Evolutionary conservation across 2,797 vertebrate genomes (phyloP), one percentile per base, ranked within the genome.

Genomic region (Pristis pectinata): DNA sequence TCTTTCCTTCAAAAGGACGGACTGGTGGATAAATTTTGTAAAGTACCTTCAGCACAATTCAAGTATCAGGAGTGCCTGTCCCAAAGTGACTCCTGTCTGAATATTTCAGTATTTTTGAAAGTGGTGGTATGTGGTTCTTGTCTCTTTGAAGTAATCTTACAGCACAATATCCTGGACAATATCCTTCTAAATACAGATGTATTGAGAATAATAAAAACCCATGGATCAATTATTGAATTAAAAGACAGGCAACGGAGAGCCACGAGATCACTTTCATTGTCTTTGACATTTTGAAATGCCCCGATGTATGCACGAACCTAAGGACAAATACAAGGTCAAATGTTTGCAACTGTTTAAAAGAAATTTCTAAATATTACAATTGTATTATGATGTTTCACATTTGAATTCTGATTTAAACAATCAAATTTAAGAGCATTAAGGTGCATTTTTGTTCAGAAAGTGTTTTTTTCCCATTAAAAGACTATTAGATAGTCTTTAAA

Each of bases 181-280:
- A 98, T 96, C 95, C 98, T 97, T 95, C 98, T 97, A 95, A 98
- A 97, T 0, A 17, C 27, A 76, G 98, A 97, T 0, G 98, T 98
- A 64, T 98, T 97, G 92, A 99, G 97, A 95, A 99, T 97, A 96
- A 97, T 98, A 15, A 99, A 99, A 34, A 99, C 97, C 98, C 98
- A 99, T 0, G 99, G 99, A 94, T 99, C 98, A 2, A 98, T 95
- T 96, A 99, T 99, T 95, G 98, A 96, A 95, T 99, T 99, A 22
- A 98, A 3, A 0, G 99, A 99, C 94, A 99, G 97, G 95, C 98
- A 99, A 37, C 98, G 97, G 93, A 99, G 97, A 0, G 97, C 98
- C 0, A 95, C 96, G 91, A 99, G 98, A 96, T 99, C 98, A 95
- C 92, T 9, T 0, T 1, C 3, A 72, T 97, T 95, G 19, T 95